Conservation (phyloP, 2,888 invertebrate species). For the Drosophila mercatorum region DNA sequence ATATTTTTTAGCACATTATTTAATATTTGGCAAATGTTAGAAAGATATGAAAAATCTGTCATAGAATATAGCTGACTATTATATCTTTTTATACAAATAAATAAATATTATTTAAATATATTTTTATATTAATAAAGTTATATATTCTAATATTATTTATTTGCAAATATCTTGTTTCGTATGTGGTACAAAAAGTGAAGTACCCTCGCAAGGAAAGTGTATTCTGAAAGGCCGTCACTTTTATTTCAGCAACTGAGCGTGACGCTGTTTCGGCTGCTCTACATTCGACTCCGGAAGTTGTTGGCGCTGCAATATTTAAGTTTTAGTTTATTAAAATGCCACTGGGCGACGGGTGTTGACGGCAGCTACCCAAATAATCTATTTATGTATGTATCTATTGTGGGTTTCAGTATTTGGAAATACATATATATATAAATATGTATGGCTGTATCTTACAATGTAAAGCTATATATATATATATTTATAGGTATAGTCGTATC, state of each 20-base stretch:
- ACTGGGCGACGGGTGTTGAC: conserved; percentile 3
- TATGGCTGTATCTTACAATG: too few relatives aligned
- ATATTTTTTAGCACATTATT: too few relatives aligned
- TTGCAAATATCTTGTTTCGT: background rate
- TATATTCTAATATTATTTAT: too few relatives aligned
- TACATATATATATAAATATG: too few relatives aligned
- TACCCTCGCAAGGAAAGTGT: background rate
- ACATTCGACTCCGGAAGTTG: conserved; percentile 64
- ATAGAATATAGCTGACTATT: too few relatives aligned
- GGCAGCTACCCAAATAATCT: background rate
- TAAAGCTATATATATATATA: background rate
- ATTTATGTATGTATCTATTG: background rate
- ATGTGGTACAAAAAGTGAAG: background rate
- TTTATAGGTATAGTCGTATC: background rate
- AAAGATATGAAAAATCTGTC: too few relatives aligned
- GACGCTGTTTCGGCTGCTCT: conserved; percentile 44
- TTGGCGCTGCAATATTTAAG: conserved; percentile 61
- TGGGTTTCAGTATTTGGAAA: background rate
- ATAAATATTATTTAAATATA: background rate
- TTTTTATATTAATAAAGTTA: background rate
- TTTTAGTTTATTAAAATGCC: conserved; percentile 49
- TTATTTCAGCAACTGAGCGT: conserved; percentile 76
- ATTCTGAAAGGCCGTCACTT: conserved; percentile 20
- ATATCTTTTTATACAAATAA: too few relatives aligned
- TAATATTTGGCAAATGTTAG: too few relatives aligned